Evolutionary conservation across 35 echinoderm and acorn worm species (phyloP), one percentile per base, ranked within the genome.

Genomic region (Heliocidaris tuberculata): DNA sequence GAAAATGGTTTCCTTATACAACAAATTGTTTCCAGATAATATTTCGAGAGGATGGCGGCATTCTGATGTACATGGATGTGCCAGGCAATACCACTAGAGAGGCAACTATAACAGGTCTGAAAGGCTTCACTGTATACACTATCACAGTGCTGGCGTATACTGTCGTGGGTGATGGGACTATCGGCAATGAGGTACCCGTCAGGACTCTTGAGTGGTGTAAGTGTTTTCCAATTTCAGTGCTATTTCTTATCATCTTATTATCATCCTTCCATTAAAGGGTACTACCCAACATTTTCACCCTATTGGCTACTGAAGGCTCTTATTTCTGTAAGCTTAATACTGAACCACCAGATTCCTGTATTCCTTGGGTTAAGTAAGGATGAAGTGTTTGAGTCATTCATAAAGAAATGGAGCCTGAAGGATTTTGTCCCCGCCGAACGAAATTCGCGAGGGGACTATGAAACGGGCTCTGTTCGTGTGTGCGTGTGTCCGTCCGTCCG

Each of bases 111-210:
- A 94, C 65, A 5, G 94, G 86, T 9, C 94, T 99, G 21, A 94
- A 94, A n/a, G 96, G 96, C 11, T 99, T 95, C 50, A 97, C 96
- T 2, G 49, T 94, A 17, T 99, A 99, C 60, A 92, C 93, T 60
- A 96, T 99, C 31, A 95, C 86, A 32, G 95, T 97, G 49, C 94
- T 99, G 15, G 98, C 96, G 9, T 97, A 95, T 85, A 99, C 98
- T 15, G 92, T 96, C 13, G 96, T 99, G 50, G 98, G 98, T 31
- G 96, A 99, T 88, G 98, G 98, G 9, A 47, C 56, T 10, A 86
- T 93, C 31, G 97, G 98, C 78, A 85, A 96, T 49, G 60, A 94
- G 47, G 95, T 99, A 5, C 60, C 56, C 19, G 95, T 96, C 30
- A 50, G 24, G 49, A 99, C 98, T 30, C 11, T 35, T 21, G 95